Base-by-base conservation (phyloP, 2,797 vertebrate genomes). In the Pseudomugil tenellus region DNA sequence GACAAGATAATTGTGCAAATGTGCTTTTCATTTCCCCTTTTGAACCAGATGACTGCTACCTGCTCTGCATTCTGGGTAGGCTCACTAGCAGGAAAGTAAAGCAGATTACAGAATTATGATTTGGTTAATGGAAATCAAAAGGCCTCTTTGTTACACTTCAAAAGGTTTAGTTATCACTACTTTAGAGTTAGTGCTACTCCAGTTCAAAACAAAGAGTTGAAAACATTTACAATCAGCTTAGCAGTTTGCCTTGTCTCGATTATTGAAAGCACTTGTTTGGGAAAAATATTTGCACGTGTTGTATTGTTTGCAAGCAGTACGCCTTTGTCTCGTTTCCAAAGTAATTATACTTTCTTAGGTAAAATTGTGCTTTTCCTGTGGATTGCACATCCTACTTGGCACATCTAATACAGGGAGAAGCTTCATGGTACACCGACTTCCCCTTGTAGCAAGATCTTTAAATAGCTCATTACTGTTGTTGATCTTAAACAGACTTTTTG, bases 101-200 rank as follows among this genome's bases (percentile, higher is more conserved):
- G 70, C 57, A 70, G 83, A 84, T 89, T 77, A 84, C 49, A 72
- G 58, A 66, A 74, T 67, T 39, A 49, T 25, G 41, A 77, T 76
- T 81, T 58, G 26, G 31, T 55, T 86, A 79, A 86, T 68, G 64
- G 72, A 77, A 83, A 76, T 79, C 74, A 75, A 85, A 86, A 70
- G 29, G 62, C 74, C 39, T 82, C 67, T 88, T 88, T 84, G 80
- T 83, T 62, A 23, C 43, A 58, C 63, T 84, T 72, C 17, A 46
- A 75, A 79, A 73, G 57, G 72, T 43, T 67, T 51, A 49, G 46
- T 69, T 26, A 31, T 75, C 67, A 55, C 70, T 62, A 64, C 70
- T 65, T 60, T 67, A 61, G 75, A 67, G 65, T 70, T 39, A 23
- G 52, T 8, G 35, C 31, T 34, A 26, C 35, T 58, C 61, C 21